Evolutionary conservation across 2,888 invertebrate genomes (phyloP).

Genomic region (Stenodera caucasica): DNA sequence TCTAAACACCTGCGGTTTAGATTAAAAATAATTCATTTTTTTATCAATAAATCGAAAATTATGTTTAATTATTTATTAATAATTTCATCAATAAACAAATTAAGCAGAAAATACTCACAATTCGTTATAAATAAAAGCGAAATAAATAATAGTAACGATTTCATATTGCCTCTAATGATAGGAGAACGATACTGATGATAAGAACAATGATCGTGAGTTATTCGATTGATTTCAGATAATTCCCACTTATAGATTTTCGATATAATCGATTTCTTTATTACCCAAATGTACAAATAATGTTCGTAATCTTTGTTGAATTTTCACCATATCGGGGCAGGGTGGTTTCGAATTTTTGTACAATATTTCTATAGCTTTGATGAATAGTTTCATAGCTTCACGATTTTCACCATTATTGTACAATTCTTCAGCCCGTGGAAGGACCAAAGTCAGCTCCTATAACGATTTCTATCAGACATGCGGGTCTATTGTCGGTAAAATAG

Average conservation of each 20-base stretch:
- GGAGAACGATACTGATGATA: not conserved
- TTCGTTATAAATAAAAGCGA: not conserved
- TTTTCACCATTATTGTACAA: conserved; percentile 31
- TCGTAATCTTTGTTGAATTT: conserved; percentile 49
- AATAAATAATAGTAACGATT: not conserved
- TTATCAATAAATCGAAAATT: no score
- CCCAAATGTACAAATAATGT: conserved; percentile 48
- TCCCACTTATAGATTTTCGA: conserved; percentile 15
- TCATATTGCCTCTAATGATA: not conserved
- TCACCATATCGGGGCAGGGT: conserved; percentile 52
- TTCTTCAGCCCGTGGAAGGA: conserved; percentile 46
- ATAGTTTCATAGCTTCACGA: conserved; percentile 41
- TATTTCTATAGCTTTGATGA: conserved; percentile 45
- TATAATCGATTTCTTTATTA: conserved; percentile 35
- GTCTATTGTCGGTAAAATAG: no score
- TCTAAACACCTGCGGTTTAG: not conserved
- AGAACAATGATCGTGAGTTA: not conserved
- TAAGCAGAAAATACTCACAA: not conserved
- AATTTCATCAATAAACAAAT: no score
- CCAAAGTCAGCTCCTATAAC: conserved; percentile 42
- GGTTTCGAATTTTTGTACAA: conserved; percentile 46
- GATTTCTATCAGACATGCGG: not conserved
- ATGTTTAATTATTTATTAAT: no score
- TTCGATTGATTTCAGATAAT: not conserved
- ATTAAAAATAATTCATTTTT: not conserved